Evolutionary conservation across 2,113 vertebrate genomes (phyloP), one percentile per base, ranked within the genome.

Genomic region (Syrmaticus mikado): DNA sequence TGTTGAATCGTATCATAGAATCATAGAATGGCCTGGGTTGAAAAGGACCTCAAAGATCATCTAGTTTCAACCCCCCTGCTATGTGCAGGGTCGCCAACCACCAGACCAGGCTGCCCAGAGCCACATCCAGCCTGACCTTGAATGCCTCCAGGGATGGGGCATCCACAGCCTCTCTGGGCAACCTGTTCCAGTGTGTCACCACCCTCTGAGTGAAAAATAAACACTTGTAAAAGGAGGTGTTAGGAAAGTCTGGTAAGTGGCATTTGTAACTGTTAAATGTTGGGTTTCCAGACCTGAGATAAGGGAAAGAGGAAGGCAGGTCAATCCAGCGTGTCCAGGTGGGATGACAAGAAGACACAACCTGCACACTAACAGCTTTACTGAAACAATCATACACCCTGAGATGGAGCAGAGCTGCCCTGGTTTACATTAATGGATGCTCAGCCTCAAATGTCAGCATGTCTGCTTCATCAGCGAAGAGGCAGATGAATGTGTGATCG

Each of bases 221-320:
- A 81, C 57, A 46, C 38, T 83, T 92, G 30, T 0, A 46, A 90
- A 57, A 18, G 27, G 10, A 86, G 40, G 19, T 19, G 18, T 28
- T 52, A 61, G 38, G 65, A 83, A 95, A 61, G 11, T 3, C 3
- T 2, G 6, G 6, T 27, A 78, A 62, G 27, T 32, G 45, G 55
- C 3, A 2, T 68, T 81, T 71, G 57, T 71, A 52, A 46, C 17
- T 25, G 30, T n/a, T 90, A 8, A 16, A 34, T 28, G 38, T 6
- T 70, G 13, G 34, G 4, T 1, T 2, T 6, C 25, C 0, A 1
- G 17, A 4, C 55, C 12, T 43, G 15, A 36, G 19, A 17, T 2
- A 3, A 11, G 1, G 57, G 28, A 75, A 71, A 10, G 45, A 14
- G 0, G 1, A 40, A 27, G 76, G 34, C 24, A 10, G 46, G 45